Conservation (phyloP, 2,888 invertebrate genomes). For the Chymomyza fuscimana region DNA sequence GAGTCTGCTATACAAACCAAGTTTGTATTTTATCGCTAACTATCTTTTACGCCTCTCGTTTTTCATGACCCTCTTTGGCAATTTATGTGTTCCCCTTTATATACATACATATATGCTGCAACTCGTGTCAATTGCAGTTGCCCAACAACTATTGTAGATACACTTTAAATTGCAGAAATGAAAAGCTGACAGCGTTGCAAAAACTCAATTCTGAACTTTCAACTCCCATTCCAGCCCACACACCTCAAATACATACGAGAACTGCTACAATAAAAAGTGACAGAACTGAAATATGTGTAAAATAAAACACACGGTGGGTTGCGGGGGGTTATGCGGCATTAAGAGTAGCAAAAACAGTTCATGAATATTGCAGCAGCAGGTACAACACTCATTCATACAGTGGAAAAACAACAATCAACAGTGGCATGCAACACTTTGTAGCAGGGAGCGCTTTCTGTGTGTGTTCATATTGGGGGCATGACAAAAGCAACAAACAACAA, state of each 20-base stretch:
- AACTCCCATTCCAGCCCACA: background rate
- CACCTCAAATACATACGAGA: background rate
- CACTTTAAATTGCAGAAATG: conserved; percentile 63
- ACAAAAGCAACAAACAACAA: background rate
- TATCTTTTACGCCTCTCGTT: background rate
- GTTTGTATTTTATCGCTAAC: background rate
- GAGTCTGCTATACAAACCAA: background rate
- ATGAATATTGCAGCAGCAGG: conserved; percentile 13
- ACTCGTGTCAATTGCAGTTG: conserved; percentile 2
- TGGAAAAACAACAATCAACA: background rate
- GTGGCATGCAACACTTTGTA: background rate
- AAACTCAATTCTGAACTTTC: conserved; percentile 15
- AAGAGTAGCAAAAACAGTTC: conserved; percentile 1
- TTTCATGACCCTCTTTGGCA: background rate
- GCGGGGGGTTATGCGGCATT: conserved; percentile 5
- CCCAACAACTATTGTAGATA: conserved; percentile 65
- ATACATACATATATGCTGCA: background rate
- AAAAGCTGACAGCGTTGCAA: conserved; percentile 60
- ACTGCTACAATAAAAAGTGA: conserved; percentile 64
- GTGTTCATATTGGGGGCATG: background rate
- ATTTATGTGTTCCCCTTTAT: background rate
- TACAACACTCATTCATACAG: background rate
- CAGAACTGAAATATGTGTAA: conserved; percentile 63
- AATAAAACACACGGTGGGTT: conserved; percentile 50
- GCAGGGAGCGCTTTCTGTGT: background rate